Evolutionary conservation across 2,888 invertebrate genomes (phyloP), one percentile per base, ranked within the genome.

Genomic region (Eulithis prunata): DNA sequence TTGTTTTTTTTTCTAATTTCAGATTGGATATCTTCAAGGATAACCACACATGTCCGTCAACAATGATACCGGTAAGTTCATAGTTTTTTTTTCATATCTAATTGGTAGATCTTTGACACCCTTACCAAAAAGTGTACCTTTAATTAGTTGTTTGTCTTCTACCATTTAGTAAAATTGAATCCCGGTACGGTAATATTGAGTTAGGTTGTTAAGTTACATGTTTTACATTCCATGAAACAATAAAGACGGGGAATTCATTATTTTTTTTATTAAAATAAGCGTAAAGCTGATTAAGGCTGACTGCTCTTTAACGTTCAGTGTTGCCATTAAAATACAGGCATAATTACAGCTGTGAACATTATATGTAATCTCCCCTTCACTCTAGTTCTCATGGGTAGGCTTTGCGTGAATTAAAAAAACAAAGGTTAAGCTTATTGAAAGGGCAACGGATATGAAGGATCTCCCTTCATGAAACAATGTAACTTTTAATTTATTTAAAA

Each of bases 31-130:
- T 75, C 62, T 72, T 70, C 60, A 66, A 76, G 78, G 78, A 78
- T 77, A 79, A 58, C 77, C 82, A 89, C 92, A 92, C 91, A 92
- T 92, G 92, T 91, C 86, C 88, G 73, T 87, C 82, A 80, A 88
- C 80, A 80, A 92, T 92, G 92, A 92, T 92, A 84, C 92, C 92
- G 89, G 92, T 92, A 73, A 88, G 90, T 78, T 41, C 1, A 1
- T 38, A 12, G 21, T 7, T 21, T 21, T 49, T 10, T 49, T 8
- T 21, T 3, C 49, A 11, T 49, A 21, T 3, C 21, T 21, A 49
- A 10, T 32, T 6, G 4, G 32, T 32, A 32, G 5, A 32, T 6
- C 32, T 32, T 32, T 21, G 21, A 21, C 21, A 1, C 21, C 21
- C 1, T 21, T 21, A 21, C 2, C 21, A n/a, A n/a, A n/a, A 21